Evolutionary conservation across 2,888 invertebrate genomes (phyloP).

Genomic region (Himalopsyche japonica): DNA sequence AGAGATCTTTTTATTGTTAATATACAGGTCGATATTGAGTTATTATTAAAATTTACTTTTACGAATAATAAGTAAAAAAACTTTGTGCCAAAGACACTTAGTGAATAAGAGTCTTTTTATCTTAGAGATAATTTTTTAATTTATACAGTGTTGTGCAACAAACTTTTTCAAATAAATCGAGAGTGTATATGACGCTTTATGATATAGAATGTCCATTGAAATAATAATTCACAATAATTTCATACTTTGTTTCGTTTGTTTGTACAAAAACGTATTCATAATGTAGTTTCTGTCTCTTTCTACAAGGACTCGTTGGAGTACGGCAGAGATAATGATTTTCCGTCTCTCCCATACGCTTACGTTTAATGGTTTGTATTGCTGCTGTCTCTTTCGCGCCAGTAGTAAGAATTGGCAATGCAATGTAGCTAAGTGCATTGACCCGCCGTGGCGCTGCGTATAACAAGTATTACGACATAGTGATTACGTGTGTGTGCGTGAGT

Average conservation of each 20-base stretch:
- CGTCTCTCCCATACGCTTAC: neutral
- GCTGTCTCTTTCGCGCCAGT: slow-evolving; percentile 6
- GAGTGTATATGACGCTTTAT: neutral
- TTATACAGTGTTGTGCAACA: no score
- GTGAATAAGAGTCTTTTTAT: no score
- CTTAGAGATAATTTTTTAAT: no score
- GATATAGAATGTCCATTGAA: neutral
- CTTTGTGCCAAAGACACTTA: no score
- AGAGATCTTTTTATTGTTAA: no score
- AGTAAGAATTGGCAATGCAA: slow-evolving; percentile 6
- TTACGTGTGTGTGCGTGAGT: slow-evolving; percentile 14
- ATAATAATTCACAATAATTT: neutral
- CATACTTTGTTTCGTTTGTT: neutral
- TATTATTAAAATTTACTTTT: no score
- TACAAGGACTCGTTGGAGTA: slow-evolving; percentile 25
- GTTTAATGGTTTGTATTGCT: neutral
- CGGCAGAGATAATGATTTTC: neutral
- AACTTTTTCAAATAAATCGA: neutral
- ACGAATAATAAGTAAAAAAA: no score
- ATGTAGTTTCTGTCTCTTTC: slow-evolving; percentile 11
- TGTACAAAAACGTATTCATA: neutral
- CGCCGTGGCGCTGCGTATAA: slow-evolving; percentile 21
- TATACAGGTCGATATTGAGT: no score
- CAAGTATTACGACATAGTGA: slow-evolving; percentile 27
- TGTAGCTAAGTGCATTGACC: slow-evolving; percentile 27